A percentile compares a stretch with the other conserved stretches of the same genome.
Evolutionary conservation across 1,140 invertebrate species (phyloP).

Genomic region (Hirudo medicinalis): DNA sequence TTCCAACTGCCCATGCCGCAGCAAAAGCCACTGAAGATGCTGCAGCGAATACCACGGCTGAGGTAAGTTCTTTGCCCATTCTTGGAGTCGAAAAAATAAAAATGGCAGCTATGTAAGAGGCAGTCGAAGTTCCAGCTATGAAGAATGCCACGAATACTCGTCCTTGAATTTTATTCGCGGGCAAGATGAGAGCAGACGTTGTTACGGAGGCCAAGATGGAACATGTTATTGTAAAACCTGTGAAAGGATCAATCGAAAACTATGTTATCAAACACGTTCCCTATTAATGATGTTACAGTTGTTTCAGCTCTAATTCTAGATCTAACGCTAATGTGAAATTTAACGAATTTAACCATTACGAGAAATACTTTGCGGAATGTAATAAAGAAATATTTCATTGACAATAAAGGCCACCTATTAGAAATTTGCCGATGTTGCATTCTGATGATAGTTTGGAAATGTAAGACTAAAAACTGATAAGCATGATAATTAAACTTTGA

Average conservation of each 20-base stretch:
- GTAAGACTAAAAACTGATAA: too few species aligned
- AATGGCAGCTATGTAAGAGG: not conserved
- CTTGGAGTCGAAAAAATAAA: not conserved
- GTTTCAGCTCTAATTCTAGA: too few species aligned
- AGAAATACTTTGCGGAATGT: too few species aligned
- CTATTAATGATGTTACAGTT: too few species aligned
- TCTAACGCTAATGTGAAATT: too few species aligned
- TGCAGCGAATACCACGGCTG: constrained; percentile 9
- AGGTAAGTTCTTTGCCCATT: constrained; percentile 4
- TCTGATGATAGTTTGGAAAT: too few species aligned
- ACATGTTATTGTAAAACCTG: constrained; percentile 9
- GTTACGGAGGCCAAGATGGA: not conserved
- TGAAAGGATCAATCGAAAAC: not conserved
- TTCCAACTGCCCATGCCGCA: constrained; percentile 10
- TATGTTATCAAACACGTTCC: too few species aligned
- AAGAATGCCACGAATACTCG: not conserved
- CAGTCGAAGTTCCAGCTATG: constrained; percentile 2
- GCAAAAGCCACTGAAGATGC: constrained; percentile 13
- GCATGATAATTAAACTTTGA: too few species aligned
- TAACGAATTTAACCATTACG: too few species aligned
- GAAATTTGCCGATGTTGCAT: too few species aligned
- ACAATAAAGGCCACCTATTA: too few species aligned
- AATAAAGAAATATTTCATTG: too few species aligned
- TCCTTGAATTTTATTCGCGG: constrained; percentile 1
- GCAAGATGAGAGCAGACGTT: constrained; percentile 13